phyloP scores from a whole-genome alignment of 2,113 vertebrate genomes.

The Cichladusa arquata region DNA sequence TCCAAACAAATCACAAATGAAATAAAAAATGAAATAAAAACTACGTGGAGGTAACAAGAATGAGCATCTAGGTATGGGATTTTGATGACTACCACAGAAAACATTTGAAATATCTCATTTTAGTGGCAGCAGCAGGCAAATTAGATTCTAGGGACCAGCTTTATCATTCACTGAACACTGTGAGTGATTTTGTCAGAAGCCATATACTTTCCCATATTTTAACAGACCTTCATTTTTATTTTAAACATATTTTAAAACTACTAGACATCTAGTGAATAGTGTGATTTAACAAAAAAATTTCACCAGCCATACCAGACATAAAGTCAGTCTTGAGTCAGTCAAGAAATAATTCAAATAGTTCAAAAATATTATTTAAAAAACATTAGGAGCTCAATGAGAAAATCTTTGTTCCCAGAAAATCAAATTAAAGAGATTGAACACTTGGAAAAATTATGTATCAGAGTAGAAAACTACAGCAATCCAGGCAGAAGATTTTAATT shows the following conservation, averaged over 20 bases:
- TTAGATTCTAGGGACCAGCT: not conserved
- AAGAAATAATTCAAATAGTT: not conserved
- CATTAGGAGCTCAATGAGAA: not conserved
- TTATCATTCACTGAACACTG: not conserved
- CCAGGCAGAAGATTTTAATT: not conserved
- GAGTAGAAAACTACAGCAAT: conserved; percentile 1
- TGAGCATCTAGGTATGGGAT: not conserved
- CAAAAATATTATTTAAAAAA: not conserved
- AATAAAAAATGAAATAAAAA: not conserved
- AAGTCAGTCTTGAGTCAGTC: not conserved
- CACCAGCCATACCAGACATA: not conserved
- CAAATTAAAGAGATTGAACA: not conserved
- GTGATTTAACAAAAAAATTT: not conserved
- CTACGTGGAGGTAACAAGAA: not conserved
- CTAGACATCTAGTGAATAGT: not conserved
- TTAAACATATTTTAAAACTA: not conserved
- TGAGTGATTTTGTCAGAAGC: not conserved
- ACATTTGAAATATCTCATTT: not conserved
- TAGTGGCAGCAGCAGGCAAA: not conserved
- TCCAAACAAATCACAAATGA: not conserved
- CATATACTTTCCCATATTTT: not conserved
- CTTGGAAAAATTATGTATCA: not conserved
- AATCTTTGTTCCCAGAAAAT: not conserved
- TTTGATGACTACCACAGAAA: not conserved
- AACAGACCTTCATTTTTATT: not conserved